Evolutionary conservation across 2,888 invertebrate species (phyloP).

Genomic region (Crocallis elinguaria): DNA sequence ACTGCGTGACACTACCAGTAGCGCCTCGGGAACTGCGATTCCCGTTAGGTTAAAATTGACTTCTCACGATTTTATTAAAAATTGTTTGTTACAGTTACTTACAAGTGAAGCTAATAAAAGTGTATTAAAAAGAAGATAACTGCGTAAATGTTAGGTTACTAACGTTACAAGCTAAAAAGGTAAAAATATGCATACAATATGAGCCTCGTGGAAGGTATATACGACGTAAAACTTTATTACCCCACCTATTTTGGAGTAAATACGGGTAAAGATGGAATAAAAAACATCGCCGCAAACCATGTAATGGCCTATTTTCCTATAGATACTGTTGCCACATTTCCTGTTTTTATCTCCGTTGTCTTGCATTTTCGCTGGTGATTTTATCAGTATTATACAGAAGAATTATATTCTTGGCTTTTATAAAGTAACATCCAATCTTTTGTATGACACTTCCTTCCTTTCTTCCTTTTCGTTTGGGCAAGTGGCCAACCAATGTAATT

Average conservation of each 20-base stretch:
- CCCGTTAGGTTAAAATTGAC: too few species aligned
- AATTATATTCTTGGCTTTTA: too few species aligned
- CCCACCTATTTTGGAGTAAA: constrained; percentile 46
- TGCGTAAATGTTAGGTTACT: not conserved
- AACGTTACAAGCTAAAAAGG: not conserved
- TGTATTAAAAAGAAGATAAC: too few species aligned
- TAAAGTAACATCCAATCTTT: too few species aligned
- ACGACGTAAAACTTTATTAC: constrained; percentile 46
- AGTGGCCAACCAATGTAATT: too few species aligned
- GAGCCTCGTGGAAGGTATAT: constrained; percentile 21
- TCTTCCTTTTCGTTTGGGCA: too few species aligned
- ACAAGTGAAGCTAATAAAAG: too few species aligned
- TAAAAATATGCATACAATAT: constrained; percentile 15
- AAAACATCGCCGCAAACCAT: constrained; percentile 45
- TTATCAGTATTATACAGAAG: constrained; percentile 20
- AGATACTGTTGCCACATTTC: constrained; percentile 45
- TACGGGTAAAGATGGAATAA: constrained; percentile 46
- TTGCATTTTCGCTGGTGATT: constrained; percentile 28
- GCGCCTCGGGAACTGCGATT: too few species aligned
- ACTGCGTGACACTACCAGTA: too few species aligned
- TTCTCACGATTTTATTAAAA: too few species aligned
- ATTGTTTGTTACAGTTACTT: too few species aligned
- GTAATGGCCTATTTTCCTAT: constrained; percentile 47
- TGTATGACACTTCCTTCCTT: too few species aligned
- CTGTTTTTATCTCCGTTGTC: constrained; percentile 43